Conservation (phyloP, 2,888 invertebrate species). For the Abrostola tripartita region DNA sequence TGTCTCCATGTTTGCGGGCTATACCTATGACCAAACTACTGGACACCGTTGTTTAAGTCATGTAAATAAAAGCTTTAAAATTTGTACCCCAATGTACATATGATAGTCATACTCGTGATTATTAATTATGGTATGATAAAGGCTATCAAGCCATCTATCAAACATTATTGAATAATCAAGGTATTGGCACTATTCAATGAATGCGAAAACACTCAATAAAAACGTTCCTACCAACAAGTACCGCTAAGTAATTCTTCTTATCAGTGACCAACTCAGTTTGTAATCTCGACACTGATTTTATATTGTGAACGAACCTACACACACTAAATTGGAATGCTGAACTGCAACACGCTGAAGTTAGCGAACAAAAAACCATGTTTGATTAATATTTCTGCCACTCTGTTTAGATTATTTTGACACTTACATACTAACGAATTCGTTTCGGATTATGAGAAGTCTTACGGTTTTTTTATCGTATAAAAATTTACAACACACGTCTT, state of each 20-base stretch:
- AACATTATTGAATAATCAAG: background rate
- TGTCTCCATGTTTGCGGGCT: too few species aligned
- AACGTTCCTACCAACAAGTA: conserved; percentile 9
- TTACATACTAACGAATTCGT: background rate
- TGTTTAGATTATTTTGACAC: background rate
- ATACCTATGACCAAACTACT: too few species aligned
- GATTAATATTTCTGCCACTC: background rate
- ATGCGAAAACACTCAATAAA: conserved; percentile 5
- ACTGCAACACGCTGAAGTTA: too few species aligned
- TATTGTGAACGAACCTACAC: background rate
- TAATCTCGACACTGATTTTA: conserved; percentile 29
- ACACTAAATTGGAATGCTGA: background rate
- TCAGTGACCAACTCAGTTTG: conserved; percentile 31
- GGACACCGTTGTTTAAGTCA: too few species aligned
- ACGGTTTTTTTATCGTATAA: too few species aligned
- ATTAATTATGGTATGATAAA: too few species aligned
- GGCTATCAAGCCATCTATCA: background rate
- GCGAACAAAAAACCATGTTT: background rate
- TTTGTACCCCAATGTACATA: too few species aligned
- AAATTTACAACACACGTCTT: too few species aligned
- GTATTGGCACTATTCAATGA: background rate
- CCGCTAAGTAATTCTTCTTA: conserved; percentile 23
- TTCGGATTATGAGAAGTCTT: too few species aligned
- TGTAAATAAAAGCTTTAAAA: too few species aligned
- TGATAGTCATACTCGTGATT: too few species aligned